A percentile compares a stretch with the other conserved stretches of the same genome.
These are phyloP conservation scores for Coracias cyanogaster DNA, from an alignment of 2,797 vertebrate genomes.

Conservation along the genomic window DNA sequence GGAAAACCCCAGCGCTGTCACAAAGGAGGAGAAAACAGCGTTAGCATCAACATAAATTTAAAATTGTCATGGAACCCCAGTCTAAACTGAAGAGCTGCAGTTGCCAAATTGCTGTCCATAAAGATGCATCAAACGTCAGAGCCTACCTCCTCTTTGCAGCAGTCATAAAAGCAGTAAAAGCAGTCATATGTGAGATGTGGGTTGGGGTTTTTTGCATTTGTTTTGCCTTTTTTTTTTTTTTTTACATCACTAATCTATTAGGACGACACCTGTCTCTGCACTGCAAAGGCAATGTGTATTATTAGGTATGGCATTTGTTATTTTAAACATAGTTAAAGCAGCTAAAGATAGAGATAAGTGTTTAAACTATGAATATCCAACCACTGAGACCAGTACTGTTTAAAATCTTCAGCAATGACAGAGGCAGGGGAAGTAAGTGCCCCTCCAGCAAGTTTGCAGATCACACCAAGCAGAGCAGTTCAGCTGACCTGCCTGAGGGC, in stretches of 20 bases:
- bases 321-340: not conserved
- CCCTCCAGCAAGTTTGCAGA: not conserved
- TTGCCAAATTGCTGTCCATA: not conserved
- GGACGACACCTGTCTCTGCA: not conserved
- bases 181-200: not conserved
- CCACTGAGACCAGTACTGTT: not conserved
- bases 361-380: not conserved
- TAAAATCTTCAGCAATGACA: not conserved
- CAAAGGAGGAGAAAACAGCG: not conserved
- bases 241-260: not conserved
- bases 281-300: not conserved
- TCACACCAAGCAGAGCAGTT: too few species aligned
- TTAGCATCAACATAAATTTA: not conserved
- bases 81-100: not conserved
- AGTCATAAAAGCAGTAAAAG: not conserved
- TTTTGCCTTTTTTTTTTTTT: not conserved
- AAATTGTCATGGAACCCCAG: not conserved
- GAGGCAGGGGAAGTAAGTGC: not conserved
- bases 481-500: not conserved
- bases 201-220: not conserved
- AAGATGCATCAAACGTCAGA: not conserved
- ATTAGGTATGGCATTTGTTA: not conserved
- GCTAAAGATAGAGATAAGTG: not conserved
- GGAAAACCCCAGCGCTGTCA: not conserved
- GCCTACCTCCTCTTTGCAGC: not conserved